Percentiles rank a stretch among this genome's conserved stretches.
Conservation (phyloP, 1,140 invertebrate genomes). For the Zaprionus ghesquierei region DNA sequence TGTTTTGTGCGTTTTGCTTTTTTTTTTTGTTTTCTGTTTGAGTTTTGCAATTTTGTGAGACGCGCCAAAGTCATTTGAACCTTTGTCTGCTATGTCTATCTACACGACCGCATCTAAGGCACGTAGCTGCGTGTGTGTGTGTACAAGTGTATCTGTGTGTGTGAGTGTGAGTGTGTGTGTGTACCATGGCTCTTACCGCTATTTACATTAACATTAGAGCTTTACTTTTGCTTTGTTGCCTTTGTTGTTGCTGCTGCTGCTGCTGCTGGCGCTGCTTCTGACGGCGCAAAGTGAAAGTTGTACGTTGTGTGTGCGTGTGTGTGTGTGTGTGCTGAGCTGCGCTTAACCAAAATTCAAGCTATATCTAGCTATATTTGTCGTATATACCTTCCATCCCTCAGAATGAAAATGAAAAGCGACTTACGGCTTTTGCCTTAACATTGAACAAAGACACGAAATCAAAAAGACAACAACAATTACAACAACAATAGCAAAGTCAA, state of each 20-base stretch:
- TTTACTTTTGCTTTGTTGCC: constrained; percentile 58
- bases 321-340: constrained; percentile 27
- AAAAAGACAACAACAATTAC: neutral
- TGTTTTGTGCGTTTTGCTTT: constrained; percentile 25
- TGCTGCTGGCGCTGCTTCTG: constrained; percentile 57
- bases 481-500: neutral
- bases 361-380: constrained; percentile 11
- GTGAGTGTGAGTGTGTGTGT: constrained; percentile 36
- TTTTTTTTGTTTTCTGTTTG: constrained; percentile 22
- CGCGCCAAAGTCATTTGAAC: constrained; percentile 55
- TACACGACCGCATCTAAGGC: constrained; percentile 57
- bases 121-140: constrained; percentile 59
- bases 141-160: constrained; percentile 20
- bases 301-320: constrained; percentile 23
- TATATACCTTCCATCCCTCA: constrained; percentile 1
- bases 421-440: neutral
- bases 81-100: constrained; percentile 67
- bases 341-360: constrained; percentile 28
- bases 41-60: constrained; percentile 47
- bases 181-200: constrained; percentile 69
- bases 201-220: constrained; percentile 81
- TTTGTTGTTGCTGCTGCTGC: constrained; percentile 31
- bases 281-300: constrained; percentile 77
- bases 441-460: constrained; percentile 51
- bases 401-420: constrained; percentile 8